Conservation (phyloP, 2,888 invertebrate genomes). For the Andrena bucephala region DNA sequence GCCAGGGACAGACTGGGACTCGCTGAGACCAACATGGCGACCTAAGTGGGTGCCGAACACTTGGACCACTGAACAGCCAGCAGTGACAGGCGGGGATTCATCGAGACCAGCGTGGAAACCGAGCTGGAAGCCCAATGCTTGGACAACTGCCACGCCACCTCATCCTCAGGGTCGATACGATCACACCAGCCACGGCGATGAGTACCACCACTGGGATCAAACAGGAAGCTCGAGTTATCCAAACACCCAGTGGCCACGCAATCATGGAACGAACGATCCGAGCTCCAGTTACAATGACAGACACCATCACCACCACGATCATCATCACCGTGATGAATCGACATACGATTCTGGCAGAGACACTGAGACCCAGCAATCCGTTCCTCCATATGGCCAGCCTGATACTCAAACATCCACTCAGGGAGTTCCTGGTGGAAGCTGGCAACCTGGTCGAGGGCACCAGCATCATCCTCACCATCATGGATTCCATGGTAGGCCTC, state of each 20-base stretch:
- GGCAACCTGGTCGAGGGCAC: conserved; percentile 37
- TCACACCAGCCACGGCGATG: no score
- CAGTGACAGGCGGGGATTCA: conserved; percentile 11
- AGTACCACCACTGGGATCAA: conserved; percentile 30
- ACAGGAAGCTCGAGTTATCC: not conserved
- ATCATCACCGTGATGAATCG: conserved; percentile 39
- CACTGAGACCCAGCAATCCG: conserved; percentile 14
- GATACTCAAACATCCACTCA: conserved; percentile 38
- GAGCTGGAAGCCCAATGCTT: conserved; percentile 16
- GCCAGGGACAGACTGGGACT: conserved; percentile 39
- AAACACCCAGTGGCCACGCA: conserved; percentile 3
- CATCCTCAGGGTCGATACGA: no score
- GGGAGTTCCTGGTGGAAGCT: not conserved
- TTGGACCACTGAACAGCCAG: conserved; percentile 15
- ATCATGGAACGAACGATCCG: conserved; percentile 1
- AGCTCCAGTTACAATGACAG: not conserved
- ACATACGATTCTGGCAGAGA: conserved; percentile 25
- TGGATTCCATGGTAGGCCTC: not conserved
- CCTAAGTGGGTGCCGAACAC: conserved; percentile 46
- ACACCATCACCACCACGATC: conserved; percentile 12
- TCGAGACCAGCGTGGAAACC: conserved; percentile 26
- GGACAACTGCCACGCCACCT: no score
- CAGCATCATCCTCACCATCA: conserved; percentile 3
- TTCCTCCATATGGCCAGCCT: conserved; percentile 42
- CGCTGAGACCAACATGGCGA: conserved; percentile 40